These are phyloP conservation scores for Podotricha telesiphe DNA, from an alignment of 2,888 invertebrate genomes.

Conservation along the genomic window DNA sequence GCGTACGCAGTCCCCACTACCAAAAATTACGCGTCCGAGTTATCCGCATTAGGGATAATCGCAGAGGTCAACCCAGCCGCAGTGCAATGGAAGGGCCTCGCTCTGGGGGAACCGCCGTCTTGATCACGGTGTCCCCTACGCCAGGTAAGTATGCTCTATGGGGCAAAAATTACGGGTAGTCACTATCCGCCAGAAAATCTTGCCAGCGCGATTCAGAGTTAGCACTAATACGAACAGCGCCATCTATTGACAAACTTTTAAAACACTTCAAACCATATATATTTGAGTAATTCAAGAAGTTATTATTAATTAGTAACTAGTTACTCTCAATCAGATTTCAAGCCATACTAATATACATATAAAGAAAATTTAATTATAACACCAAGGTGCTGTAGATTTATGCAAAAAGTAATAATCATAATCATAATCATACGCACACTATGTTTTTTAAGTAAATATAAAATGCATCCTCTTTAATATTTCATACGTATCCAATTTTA, in stretches of 20 bases:
- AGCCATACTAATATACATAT: no score
- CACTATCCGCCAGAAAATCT: not conserved
- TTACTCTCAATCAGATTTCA: no score
- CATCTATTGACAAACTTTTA: not conserved
- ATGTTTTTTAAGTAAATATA: not conserved
- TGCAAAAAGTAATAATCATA: no score
- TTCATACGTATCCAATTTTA: slow-evolving; percentile 8
- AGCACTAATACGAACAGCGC: not conserved
- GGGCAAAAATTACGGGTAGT: not conserved
- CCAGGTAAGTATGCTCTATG: slow-evolving; percentile 21
- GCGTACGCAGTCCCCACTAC: slow-evolving; percentile 27
- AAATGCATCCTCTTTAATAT: slow-evolving; percentile 13
- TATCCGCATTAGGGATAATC: slow-evolving; percentile 30
- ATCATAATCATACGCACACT: not conserved
- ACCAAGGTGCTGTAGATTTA: not conserved
- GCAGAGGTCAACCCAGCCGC: slow-evolving; percentile 26
- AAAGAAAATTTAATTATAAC: not conserved
- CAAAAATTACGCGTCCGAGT: slow-evolving; percentile 30
- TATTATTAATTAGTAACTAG: no score
- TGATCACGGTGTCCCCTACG: slow-evolving; percentile 31
- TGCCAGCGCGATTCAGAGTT: not conserved
- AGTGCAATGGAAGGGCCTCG: slow-evolving; percentile 28
- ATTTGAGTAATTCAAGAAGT: no score
- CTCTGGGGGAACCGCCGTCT: slow-evolving; percentile 26
- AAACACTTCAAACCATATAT: no score